A percentile compares a stretch with the other conserved stretches of the same genome.
phyloP scores from a whole-genome alignment of 53 echinoderm and acorn worm species.

The Hippasteria phrygiana region DNA sequence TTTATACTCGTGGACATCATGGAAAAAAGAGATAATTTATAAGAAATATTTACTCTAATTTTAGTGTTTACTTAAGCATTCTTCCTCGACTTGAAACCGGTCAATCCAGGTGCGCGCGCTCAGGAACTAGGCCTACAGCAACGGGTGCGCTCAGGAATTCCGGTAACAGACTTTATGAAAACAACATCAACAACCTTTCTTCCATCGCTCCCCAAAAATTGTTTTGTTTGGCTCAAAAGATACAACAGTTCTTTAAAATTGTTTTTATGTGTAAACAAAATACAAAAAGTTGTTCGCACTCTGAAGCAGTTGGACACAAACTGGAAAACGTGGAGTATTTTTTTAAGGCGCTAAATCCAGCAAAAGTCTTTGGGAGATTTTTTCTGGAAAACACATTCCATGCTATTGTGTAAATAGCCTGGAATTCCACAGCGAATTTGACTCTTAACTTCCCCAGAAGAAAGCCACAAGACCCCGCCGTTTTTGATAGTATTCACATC shows the following conservation, averaged over 20 bases:
- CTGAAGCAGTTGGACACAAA: not conserved
- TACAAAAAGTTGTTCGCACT: slow-evolving; percentile 2
- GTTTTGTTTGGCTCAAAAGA: not conserved
- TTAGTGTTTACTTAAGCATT: not conserved
- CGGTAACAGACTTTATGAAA: not conserved
- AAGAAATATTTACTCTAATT: not conserved
- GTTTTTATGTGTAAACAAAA: not conserved
- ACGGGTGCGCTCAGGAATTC: not conserved
- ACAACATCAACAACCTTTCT: not conserved
- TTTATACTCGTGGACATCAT: not conserved
- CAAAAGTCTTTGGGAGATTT: not conserved
- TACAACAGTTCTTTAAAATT: not conserved
- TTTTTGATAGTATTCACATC: not conserved
- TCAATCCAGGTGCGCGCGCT: not conserved
- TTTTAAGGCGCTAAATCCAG: not conserved
- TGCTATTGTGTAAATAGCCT: slow-evolving; percentile 1
- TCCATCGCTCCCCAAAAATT: not conserved
- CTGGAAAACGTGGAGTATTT: not conserved
- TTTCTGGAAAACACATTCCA: slow-evolving; percentile 39
- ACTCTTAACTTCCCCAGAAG: slow-evolving; percentile 34
- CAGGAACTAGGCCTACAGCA: not conserved
- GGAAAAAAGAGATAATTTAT: not conserved
- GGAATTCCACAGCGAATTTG: slow-evolving; percentile 15
- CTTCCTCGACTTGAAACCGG: not conserved
- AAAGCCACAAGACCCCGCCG: not conserved